A percentile compares a stretch with the other conserved stretches of the same genome.
These are phyloP conservation scores for Labroides dimidiatus DNA, from an alignment of 2,797 vertebrate species.

Conservation along the genomic window DNA sequence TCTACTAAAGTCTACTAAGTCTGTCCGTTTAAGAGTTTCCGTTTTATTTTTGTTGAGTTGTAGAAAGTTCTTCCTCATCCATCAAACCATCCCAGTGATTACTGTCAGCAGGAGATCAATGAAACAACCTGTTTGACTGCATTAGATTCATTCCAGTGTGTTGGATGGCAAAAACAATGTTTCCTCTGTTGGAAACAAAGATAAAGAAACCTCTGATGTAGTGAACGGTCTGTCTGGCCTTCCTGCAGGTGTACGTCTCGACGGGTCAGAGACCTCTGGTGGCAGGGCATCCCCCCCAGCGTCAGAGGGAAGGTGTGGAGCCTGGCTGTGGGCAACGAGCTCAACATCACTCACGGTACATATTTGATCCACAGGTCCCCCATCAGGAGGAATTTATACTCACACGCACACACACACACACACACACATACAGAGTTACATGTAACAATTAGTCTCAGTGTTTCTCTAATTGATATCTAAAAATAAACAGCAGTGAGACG, in stretches of 20 bases:
- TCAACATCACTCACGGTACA: conserved; percentile 95
- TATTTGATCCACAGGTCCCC: too few relatives aligned
- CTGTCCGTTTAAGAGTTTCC: too few relatives aligned
- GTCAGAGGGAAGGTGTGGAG: conserved; percentile 96
- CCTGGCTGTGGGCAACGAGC: conserved; percentile 94
- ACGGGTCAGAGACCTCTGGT: conserved; percentile 94
- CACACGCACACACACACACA: background rate
- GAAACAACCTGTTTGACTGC: too few relatives aligned
- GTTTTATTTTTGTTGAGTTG: too few relatives aligned
- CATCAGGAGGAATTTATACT: too few relatives aligned
- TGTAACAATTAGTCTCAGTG: conserved; percentile 20
- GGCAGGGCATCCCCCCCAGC: conserved; percentile 96
- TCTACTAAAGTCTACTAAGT: too few relatives aligned
- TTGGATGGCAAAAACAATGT: too few relatives aligned
- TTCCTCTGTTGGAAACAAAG: too few relatives aligned
- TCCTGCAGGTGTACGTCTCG: conserved; percentile 89
- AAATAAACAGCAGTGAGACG: conserved; percentile 18
- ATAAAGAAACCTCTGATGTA: background rate
- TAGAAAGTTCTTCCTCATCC: too few relatives aligned
- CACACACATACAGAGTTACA: background rate
- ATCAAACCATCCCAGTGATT: too few relatives aligned
- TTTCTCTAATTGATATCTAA: conserved; percentile 25
- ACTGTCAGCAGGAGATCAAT: too few relatives aligned
- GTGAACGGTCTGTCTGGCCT: background rate
- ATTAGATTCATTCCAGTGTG: too few relatives aligned